Percentiles rank a stretch among this genome's conserved stretches.
phyloP scores from a whole-genome alignment of 92 coral and sea anemone species.

The Phenganax stokvisi region DNA sequence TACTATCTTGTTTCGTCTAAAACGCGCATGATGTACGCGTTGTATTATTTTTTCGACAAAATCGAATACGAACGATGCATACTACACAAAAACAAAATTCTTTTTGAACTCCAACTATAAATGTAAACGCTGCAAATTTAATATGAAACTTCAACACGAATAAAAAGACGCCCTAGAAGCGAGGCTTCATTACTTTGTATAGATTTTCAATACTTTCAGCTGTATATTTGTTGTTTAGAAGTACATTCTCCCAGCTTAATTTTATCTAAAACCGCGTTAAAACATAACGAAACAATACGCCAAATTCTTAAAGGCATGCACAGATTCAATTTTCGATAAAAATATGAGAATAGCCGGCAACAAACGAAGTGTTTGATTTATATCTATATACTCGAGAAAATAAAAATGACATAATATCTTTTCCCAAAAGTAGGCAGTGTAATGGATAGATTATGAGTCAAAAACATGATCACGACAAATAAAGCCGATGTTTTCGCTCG shows the following conservation, averaged over 20 bases:
- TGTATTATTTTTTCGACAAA: background rate
- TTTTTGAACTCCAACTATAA: background rate
- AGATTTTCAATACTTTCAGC: background rate
- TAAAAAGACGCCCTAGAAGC: background rate
- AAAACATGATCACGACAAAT: background rate
- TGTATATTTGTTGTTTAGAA: background rate
- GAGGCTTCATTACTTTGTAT: background rate
- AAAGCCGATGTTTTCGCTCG: constrained; percentile 5
- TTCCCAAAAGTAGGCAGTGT: background rate
- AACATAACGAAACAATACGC: constrained; percentile 8
- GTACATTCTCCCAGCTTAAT: background rate
- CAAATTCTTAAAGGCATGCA: background rate
- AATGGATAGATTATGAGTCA: background rate
- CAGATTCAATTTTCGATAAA: constrained; percentile 17
- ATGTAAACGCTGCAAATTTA: background rate
- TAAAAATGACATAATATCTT: background rate
- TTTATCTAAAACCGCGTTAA: background rate
- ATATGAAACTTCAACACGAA: background rate
- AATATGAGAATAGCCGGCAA: background rate
- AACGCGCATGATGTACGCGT: background rate
- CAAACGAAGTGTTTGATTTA: constrained; percentile 9
- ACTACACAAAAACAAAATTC: constrained; percentile 13
- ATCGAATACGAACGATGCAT: background rate
- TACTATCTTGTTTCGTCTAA: background rate
- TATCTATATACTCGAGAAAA: background rate